phyloP scores from a whole-genome alignment of 2,888 invertebrate genomes.

The Nemotelus pantherinus region DNA sequence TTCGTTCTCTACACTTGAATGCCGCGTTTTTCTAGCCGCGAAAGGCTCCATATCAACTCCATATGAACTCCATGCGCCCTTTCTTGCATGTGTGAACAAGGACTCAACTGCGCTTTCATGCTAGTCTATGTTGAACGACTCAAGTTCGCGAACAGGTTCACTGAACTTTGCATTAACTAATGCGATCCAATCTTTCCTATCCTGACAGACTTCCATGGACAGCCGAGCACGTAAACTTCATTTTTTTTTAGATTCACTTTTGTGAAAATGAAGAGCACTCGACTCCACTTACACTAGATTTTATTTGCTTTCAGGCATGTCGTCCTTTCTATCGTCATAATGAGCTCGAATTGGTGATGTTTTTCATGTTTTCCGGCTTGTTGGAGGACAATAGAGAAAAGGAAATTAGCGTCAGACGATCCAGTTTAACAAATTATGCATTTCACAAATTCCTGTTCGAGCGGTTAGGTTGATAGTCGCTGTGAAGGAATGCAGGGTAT shows the following conservation, averaged over 20 bases:
- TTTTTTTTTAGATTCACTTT: slow-evolving; percentile 30
- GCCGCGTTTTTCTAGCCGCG: too few species aligned
- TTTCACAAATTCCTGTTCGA: too few species aligned
- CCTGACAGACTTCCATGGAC: too few species aligned
- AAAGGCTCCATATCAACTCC: too few species aligned
- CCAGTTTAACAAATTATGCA: not conserved
- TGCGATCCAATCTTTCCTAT: not conserved
- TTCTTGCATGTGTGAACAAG: too few species aligned
- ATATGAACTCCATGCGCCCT: too few species aligned
- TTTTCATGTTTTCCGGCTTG: slow-evolving; percentile 27
- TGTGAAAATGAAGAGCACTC: slow-evolving; percentile 31
- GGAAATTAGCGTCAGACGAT: slow-evolving; percentile 10
- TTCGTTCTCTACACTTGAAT: too few species aligned
- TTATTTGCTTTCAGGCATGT: not conserved
- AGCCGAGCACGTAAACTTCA: slow-evolving; percentile 26
- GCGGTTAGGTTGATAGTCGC: too few species aligned
- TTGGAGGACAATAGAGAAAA: slow-evolving; percentile 18
- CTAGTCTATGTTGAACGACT: too few species aligned
- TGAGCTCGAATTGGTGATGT: slow-evolving; percentile 17
- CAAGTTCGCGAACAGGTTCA: slow-evolving; percentile 13
- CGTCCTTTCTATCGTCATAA: not conserved
- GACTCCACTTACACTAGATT: slow-evolving; percentile 29
- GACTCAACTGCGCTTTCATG: too few species aligned
- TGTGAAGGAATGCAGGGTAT: too few species aligned
- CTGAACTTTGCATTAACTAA: slow-evolving; percentile 35